Evolutionary conservation across 2,797 vertebrate genomes (phyloP), one percentile per base, ranked within the genome.

Genomic region (Saguinus oedipus): DNA sequence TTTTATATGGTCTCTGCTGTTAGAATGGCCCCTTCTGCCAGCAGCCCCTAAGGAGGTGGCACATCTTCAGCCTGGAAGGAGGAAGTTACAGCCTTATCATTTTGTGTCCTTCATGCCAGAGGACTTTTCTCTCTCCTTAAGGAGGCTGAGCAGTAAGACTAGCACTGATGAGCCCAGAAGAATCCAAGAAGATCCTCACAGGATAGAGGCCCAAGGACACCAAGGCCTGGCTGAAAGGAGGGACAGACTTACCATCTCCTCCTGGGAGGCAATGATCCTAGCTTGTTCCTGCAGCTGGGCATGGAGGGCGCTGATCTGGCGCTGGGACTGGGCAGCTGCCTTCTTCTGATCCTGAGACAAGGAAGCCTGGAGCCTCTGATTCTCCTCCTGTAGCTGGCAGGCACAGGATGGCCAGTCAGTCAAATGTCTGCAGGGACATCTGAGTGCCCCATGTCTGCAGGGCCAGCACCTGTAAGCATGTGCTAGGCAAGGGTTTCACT

Each of bases 321-420:
- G 95, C 92, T 98, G 96, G 68, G 96, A 82, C 20, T 74, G 82
- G 14, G 98, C 93, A 1, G 46, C 93, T 36, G 97, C 97, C n/a
- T 87, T 98, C 85, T 33, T 17, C 90, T 99, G 98, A 61, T 98
- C 98, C 95, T 97, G 95, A 75, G 98, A 98, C 87, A 98, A 88
- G 17, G 98, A 39, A 4, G 95, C 96, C 93, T 1, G 64, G 24
- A 98, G 97, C 44, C 96, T 97, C 76, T 97, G 93, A 0, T 98
- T 98, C 94, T 98, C 98, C 93, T 86, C 97, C 96, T 97, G 97
- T 75, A 99, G 85, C 98, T 99, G 96, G 86, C 11, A 72, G 70
- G 59, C 76, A 96, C 6, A 53, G 76, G 9, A 46, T 33, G 36
- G 10, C 13, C 0, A 0, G 11, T 83, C 68, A 42, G 88, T 84